Percentiles rank a stretch among this genome's conserved stretches.
Conservation (phyloP, 2,113 vertebrate species). For the Podarcis cretensis region DNA sequence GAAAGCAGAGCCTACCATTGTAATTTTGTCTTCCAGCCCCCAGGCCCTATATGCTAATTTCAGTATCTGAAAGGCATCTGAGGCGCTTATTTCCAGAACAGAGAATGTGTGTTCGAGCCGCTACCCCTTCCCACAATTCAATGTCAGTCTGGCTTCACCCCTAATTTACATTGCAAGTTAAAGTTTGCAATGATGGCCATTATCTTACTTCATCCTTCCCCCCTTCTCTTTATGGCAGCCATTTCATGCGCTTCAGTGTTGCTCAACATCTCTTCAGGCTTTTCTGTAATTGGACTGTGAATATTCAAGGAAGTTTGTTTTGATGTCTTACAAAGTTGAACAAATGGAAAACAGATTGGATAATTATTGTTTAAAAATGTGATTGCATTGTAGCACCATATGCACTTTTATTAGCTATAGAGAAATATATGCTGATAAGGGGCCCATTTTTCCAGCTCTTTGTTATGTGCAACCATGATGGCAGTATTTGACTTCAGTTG, state of each 20-base stretch:
- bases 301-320: constrained; percentile 6
- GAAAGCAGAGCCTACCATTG: not conserved
- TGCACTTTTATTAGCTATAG: constrained; percentile 25
- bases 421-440: not conserved
- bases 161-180: not conserved
- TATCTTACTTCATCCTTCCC: not conserved
- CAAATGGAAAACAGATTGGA: constrained; percentile 18
- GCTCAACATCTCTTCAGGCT: not conserved
- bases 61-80: not conserved
- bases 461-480: not conserved
- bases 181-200: not conserved
- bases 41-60: not conserved
- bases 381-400: constrained; percentile 8
- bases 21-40: not conserved
- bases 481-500: not conserved
- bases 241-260: not conserved
- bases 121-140: not conserved
- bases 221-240: not conserved
- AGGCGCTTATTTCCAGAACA: not conserved
- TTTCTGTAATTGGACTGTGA: constrained; percentile 20
- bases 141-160: not conserved
- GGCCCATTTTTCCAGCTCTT: not conserved
- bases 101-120: not conserved
- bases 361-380: constrained; percentile 37
- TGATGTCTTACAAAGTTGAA: constrained; percentile 13